These are phyloP conservation scores for Aphelenchoides besseyi DNA, from an alignment of 1,140 invertebrate genomes.

Conservation along the genomic window DNA sequence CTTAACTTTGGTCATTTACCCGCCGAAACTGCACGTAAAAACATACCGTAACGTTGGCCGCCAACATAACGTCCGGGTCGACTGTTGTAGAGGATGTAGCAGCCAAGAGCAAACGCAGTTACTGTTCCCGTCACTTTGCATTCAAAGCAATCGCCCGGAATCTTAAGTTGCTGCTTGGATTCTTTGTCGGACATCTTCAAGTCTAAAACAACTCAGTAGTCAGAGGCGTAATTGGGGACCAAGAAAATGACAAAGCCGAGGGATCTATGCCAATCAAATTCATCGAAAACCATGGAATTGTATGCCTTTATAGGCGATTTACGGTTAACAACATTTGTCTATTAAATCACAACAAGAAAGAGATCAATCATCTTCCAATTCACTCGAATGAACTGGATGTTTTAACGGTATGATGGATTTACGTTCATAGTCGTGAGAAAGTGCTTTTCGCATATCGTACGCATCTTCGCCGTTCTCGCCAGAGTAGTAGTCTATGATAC, in stretches of 20 bases:
- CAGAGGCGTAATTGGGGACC: too few species aligned
- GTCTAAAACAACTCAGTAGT: neutral
- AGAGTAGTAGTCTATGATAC: conserved; percentile 93
- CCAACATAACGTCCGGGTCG: neutral
- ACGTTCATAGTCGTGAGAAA: conserved; percentile 84
- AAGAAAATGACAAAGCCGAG: too few species aligned
- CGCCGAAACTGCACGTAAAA: neutral
- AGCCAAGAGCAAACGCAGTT: neutral
- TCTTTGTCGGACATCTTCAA: conserved; percentile 14
- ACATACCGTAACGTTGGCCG: neutral
- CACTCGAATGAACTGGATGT: conserved; percentile 89
- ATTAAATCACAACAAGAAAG: neutral
- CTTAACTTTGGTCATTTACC: neutral
- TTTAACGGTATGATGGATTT: conserved; percentile 87
- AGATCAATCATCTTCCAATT: conserved; percentile 71
- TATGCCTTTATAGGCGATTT: too few species aligned
- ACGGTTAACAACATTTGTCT: too few species aligned
- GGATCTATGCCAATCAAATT: neutral
- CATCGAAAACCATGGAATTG: too few species aligned
- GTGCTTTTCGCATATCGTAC: conserved; percentile 97
- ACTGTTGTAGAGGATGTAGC: neutral
- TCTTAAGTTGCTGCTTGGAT: neutral
- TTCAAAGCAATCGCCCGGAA: conserved; percentile 18
- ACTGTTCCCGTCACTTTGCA: conserved; percentile 21
- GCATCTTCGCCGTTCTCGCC: conserved; percentile 92